Conservation (phyloP, 2,113 vertebrate genomes). For the Morphnarchus princeps region DNA sequence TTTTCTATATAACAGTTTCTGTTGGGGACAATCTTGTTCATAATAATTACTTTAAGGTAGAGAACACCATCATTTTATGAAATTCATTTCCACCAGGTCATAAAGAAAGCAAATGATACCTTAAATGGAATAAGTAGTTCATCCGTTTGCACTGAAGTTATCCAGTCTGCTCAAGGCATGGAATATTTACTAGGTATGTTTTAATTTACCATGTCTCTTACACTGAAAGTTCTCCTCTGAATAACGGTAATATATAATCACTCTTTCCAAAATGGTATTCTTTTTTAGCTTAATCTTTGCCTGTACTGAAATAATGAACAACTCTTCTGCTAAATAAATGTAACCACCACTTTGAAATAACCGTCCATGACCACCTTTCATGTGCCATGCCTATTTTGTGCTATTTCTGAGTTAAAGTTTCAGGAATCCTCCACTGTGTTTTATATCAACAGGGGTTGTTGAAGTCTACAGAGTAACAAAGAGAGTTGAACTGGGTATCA, state of each 20-base stretch:
- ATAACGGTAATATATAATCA: neutral
- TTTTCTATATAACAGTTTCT: neutral
- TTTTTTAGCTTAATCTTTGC: neutral
- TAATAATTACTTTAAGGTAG: neutral
- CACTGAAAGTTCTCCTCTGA: neutral
- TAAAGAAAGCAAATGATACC: conserved; percentile 95
- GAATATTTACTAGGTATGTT: conserved; percentile 95
- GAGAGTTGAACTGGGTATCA: conserved; percentile 95
- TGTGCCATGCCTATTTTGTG: neutral
- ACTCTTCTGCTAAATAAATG: neutral
- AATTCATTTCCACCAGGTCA: conserved; percentile 79
- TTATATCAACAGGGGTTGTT: conserved; percentile 82
- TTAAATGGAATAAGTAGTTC: conserved; percentile 98
- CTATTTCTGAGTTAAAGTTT: neutral
- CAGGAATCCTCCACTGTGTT: neutral
- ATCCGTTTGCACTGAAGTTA: conserved; percentile 95
- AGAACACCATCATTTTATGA: neutral
- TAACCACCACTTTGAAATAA: neutral
- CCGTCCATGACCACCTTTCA: accelerated
- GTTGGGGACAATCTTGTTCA: neutral
- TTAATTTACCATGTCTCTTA: neutral
- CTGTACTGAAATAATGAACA: neutral
- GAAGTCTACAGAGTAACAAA: conserved; percentile 94
- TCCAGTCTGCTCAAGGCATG: conserved; percentile 97
- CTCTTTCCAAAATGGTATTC: neutral